A percentile compares a stretch with the other conserved stretches of the same genome.
Evolutionary conservation across 2,797 vertebrate genomes (phyloP).

Genomic region (Tragelaphus eurycerus): DNA sequence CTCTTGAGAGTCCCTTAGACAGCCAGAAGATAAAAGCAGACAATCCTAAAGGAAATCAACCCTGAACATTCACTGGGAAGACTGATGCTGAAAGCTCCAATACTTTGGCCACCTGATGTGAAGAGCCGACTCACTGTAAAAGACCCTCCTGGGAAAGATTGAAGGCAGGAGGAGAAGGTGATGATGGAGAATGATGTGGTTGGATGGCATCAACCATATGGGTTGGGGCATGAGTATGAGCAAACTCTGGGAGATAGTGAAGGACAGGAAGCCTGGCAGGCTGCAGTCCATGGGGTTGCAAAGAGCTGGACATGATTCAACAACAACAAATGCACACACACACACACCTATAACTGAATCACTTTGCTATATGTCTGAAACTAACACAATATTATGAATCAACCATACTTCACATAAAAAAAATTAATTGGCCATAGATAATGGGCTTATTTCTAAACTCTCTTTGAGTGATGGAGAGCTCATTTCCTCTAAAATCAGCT

Average conservation of each 20-base stretch:
- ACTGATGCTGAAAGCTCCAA: background rate
- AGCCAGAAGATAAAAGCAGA: background rate
- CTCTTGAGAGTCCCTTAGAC: background rate
- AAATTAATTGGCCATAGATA: background rate
- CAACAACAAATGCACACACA: background rate
- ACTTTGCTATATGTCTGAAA: background rate
- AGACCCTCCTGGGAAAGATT: background rate
- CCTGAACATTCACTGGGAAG: background rate
- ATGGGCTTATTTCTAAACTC: background rate
- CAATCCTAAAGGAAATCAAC: background rate
- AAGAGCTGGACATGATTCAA: background rate
- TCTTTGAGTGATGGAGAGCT: background rate
- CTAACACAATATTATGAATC: background rate
- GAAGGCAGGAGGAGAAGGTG: background rate
- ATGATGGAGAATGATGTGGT: rapidly evolving
- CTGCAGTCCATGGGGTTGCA: background rate
- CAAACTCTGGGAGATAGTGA: background rate
- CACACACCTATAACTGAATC: background rate
- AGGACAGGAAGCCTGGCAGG: background rate
- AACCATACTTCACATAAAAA: background rate
- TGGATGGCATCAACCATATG: background rate
- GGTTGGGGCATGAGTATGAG: background rate
- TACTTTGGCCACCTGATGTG: background rate
- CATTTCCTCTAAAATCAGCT: background rate
- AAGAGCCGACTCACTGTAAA: background rate